Percentiles rank a stretch among this genome's conserved stretches.
Conservation (phyloP, 2,797 vertebrate species). For the Somateria mollissima region DNA sequence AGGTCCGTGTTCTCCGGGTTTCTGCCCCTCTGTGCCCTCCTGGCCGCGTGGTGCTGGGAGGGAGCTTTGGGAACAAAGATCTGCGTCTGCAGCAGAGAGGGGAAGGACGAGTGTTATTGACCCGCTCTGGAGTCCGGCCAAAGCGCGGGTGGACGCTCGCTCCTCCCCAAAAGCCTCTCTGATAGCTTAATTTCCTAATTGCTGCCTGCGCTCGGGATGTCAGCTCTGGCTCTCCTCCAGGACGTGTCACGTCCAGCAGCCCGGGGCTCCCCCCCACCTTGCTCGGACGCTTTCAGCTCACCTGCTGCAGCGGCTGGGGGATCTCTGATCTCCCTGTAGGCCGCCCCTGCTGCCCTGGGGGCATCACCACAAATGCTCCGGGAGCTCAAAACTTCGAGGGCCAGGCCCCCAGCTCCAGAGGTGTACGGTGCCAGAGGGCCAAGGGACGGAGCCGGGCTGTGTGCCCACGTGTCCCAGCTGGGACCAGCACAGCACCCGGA, state of each 20-base stretch:
- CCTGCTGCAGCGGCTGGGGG: background rate
- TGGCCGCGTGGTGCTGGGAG: background rate
- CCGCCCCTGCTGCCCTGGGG: background rate
- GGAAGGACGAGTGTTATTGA: slow-evolving; percentile 55
- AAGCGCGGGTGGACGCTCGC: background rate
- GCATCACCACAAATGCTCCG: background rate
- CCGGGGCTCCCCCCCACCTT: background rate
- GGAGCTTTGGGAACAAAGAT: background rate
- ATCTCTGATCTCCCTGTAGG: background rate
- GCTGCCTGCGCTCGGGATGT: slow-evolving; percentile 52
- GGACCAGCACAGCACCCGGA: background rate
- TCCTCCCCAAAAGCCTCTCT: slow-evolving; percentile 40
- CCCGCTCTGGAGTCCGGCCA: slow-evolving; percentile 48
- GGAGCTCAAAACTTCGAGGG: background rate
- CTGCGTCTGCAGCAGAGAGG: background rate
- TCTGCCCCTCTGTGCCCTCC: background rate
- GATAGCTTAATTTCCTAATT: slow-evolving; percentile 68
- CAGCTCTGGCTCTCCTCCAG: slow-evolving; percentile 46
- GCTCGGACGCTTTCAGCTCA: background rate
- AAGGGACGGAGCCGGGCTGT: background rate
- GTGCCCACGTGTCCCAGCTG: background rate
- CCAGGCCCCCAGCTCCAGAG: background rate
- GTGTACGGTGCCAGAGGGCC: background rate
- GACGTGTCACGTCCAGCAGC: slow-evolving; percentile 19
- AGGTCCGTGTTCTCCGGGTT: background rate